Evolutionary conservation across 2,113 vertebrate genomes (phyloP), one percentile per base, ranked within the genome.

Genomic region (Martes martes): DNA sequence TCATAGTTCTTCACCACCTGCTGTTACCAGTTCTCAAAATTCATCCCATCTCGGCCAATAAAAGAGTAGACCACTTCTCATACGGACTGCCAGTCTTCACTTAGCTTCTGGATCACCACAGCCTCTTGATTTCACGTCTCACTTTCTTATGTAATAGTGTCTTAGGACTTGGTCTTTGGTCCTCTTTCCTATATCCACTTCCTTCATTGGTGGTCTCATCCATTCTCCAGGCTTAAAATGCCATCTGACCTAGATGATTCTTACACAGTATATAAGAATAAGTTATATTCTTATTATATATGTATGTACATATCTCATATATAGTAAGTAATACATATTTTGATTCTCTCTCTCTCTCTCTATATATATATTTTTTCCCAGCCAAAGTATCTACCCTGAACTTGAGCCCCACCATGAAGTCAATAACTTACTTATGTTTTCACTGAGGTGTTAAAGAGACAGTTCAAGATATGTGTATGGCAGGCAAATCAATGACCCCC

Each of bases 131-230:
- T 86, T 65, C 13, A 4, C 21, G 36, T 42, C 11, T 50, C 55
- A 23, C 4, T 28, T 47, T 42, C 15, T 23, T 23, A 7, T 50
- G 4, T n/a, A 15, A 26, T 11, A 33, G 4, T 50, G 42, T 13
- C 2, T 1, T 26, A 8, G 4, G 0, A 36, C 47, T 74, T 18
- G n/a, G 7, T n/a, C 63, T 7, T 65, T 28, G 2, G 19, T 31
- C 55, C 6, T 86, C 31, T 61, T 76, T 59, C 83, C 69, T 88
- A 19, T 57, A 5, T 50, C 2, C 0, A 65, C 4, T 39, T 90
- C 45, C 26, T 74, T 59, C 24, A 14, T 71, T 36, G 8, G 7
- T 84, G 13, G 45, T 57, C 0, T 33, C 4, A 36, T 74, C 13
- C 6, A 16, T 24, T 36, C 16, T 94, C 39, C 6, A 57, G 16